A percentile compares a stretch with the other conserved stretches of the same genome.
phyloP scores from a whole-genome alignment of 2,888 invertebrate species.

The Harpalus rubripes region DNA sequence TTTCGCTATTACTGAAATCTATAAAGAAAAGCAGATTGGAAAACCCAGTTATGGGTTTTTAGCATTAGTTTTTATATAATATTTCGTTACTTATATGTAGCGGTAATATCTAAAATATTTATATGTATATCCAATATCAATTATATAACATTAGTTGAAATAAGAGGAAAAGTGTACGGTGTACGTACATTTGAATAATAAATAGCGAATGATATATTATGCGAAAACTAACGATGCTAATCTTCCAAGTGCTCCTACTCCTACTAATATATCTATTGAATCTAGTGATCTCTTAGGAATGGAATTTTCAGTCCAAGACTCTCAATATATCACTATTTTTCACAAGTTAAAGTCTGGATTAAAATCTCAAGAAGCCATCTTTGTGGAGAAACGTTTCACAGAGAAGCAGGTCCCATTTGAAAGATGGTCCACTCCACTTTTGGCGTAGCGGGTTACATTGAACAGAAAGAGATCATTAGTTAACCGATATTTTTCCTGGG shows the following conservation, averaged over 20 bases:
- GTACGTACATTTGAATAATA: no score
- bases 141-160: no score
- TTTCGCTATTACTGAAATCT: no score
- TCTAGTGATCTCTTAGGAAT: background rate
- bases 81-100: no score
- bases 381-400: background rate
- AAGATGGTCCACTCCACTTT: slow-evolving; percentile 35
- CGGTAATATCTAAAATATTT: no score
- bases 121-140: no score
- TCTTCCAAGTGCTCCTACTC: slow-evolving; percentile 2
- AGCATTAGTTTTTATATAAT: no score
- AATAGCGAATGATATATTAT: background rate
- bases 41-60: no score
- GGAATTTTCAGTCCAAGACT: background rate
- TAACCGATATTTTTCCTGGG: slow-evolving; percentile 57
- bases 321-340: background rate
- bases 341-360: background rate
- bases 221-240: background rate
- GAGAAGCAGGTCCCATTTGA: slow-evolving; percentile 18
- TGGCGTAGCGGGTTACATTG: slow-evolving; percentile 28
- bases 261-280: background rate
- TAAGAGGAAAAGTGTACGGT: no score
- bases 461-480: slow-evolving; percentile 43
- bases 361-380: slow-evolving; percentile 8
- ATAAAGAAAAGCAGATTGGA: no score